Base-by-base conservation (phyloP, 2,888 invertebrate species). In the Xestia xanthographa region DNA sequence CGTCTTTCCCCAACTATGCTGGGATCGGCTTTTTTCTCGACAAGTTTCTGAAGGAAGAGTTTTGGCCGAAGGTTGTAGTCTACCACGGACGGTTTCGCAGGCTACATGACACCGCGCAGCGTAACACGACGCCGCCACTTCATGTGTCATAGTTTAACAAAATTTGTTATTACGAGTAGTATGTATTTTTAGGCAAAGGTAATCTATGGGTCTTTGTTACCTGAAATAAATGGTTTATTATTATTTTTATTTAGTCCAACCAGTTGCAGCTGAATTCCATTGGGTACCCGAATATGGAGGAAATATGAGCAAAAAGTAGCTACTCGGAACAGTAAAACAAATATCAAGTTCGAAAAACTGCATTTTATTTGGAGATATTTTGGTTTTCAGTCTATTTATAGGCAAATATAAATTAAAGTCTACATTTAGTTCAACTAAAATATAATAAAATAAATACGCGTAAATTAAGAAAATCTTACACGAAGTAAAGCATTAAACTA, bases 351-450 rank as follows among this genome's bases (percentile, higher is more conserved):
- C 6, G 26, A 65, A 43, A 63, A 71, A 60, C 12, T 68, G 20
- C 17, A 56, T 75, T 87, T 82, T 86, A 87, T 86, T 87, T 80
- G 80, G 75, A 66, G 72, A 68, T 45, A 83, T 69, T 77, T 66
- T 77, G 62, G 56, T 75, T 58, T 38, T 17, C 56, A 50, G 63
- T 66, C 66, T 67, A 29, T 20, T 62, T 45, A 66, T 41, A 41
- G 41, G 67, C 38, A 79, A 67, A 38, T 68, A n/a, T n/a, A 53
- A n/a, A n/a, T 53, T 77, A 71, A 48, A 74, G 17, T 60, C 22
- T 66, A 79, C 2, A 17, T 38, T 74, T 77, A 79, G 43, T 29
- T 62, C 3, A 45, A 76, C 45, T 78, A 78, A 70, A 75, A 34
- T 71, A 72, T 82, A 72, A 41, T 69, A 72, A 67, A 82, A 79